Evolutionary conservation across 2,888 invertebrate genomes (phyloP), one percentile per base, ranked within the genome.

Genomic region (Bombylius major): DNA sequence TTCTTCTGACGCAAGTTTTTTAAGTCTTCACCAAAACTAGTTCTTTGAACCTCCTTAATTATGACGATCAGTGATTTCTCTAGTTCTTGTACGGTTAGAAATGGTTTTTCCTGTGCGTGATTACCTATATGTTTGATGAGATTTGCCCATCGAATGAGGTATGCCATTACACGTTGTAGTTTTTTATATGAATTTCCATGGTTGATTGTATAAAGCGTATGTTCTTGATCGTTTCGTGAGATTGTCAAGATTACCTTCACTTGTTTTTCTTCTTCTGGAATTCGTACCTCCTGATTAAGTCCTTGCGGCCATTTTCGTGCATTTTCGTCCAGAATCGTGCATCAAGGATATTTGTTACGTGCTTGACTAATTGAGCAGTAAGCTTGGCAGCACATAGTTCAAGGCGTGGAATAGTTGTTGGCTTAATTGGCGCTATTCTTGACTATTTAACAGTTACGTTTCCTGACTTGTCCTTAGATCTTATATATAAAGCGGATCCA

Each of bases 361-460:
- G n/a, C 5, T 44, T n/a, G 2, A 31, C 13, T 4, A 57, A 33
- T 5, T 57, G 23, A 4, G 51, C 49, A 12, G 54, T 51, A 11
- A 54, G 8, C 31, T 54, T 51, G 32, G 61, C 58, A 44, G 56
- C 57, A 8, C 60, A 55, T 31, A 66, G 53, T 36, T 64, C 62
- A 4, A 66, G 51, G 9, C 63, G 55, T 11, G 63, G 62, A 32
- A 66, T 55, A 1, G 63, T 59, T 6, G 60, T 55, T 12, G 52
- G 47, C 46, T 64, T 65, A 2, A 48, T n/a, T 12, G 58, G 60
- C 12, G 58, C 57, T 11, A 60, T 57, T 14, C 46, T 53, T 7
- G 58, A 57, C 50, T 60, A 13, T 12, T 50, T 53, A 4, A 53
- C 49, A 8, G 63, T 56, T 5, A 62, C 47, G 13, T 39, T 56